Evolutionary conservation across 2,113 vertebrate species (phyloP), one percentile per base, ranked within the genome.

Genomic region (Leucopsar rothschildi): DNA sequence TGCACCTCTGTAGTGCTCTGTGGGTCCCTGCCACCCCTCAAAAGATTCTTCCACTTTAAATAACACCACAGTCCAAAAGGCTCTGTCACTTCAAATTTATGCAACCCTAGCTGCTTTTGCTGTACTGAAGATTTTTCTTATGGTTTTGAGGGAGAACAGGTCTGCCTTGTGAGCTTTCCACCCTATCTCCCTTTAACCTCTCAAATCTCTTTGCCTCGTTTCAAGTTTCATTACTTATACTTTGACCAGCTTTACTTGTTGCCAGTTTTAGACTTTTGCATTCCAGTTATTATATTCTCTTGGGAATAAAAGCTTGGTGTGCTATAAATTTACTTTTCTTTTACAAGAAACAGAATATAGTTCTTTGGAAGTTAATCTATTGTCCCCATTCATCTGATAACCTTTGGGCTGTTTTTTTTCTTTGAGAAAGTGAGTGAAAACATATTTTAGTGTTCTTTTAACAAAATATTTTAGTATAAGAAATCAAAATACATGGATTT

Each of bases 331-430:
- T 96, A 52, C 87, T 90, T 96, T 96, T 88, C 65, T 88, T 92
- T 92, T 92, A 92, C 94, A 91, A 96, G 89, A 88, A 75, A 83
- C 93, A 87, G 87, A 85, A 80, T 94, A 83, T 70, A 90, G 86
- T 90, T 96, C 72, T 90, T 95, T 88, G 49, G 92, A 95, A 96
- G 94, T 92, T 96, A 95, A 95, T 95, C 94, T 94, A 70, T 79
- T 63, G 88, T 96, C 92, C 95, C 88, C 95, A 90, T 97, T 97
- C 87, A n/a, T 91, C 80, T 97, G 98, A 98, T 98, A 97, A 97
- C 96, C 96, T 97, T 97, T 96, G 96, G 85, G 57, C 75, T 84
- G 29, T n/a, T 95, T 93, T 94, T 92, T 92, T 89, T 44, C 90
- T 98, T 90, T 91, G 72, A 92, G 85, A 90, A 95, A 95, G 68